These are phyloP conservation scores for Acipenser transmontanus DNA, from an alignment of 2,797 vertebrate genomes.

Conservation along the genomic window DNA sequence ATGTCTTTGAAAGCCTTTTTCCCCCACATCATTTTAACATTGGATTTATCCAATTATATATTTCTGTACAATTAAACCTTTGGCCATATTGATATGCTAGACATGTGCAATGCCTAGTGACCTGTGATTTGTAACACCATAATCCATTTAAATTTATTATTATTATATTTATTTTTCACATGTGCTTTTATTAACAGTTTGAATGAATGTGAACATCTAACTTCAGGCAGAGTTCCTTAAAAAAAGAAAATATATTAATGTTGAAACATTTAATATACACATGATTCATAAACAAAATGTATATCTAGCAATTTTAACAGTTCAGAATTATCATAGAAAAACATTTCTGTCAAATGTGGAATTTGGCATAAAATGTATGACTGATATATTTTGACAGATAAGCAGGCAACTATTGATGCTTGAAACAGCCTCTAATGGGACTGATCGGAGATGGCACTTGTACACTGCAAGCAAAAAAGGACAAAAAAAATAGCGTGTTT, in stretches of 20 bases:
- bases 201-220: no score
- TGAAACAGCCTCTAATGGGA: conserved; percentile 15
- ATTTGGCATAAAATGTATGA: conserved; percentile 12
- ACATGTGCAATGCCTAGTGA: conserved; percentile 6
- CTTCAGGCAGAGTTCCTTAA: no score
- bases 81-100: not conserved
- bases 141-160: no score
- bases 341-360: conserved; percentile 3
- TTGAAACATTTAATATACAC: no score
- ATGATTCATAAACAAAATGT: no score
- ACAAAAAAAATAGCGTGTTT: not conserved
- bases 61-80: conserved; percentile 13
- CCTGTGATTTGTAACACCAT: conserved; percentile 3
- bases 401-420: conserved; percentile 18
- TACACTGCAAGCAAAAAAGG: conserved; percentile 5
- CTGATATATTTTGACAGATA: conserved; percentile 17
- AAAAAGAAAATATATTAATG: no score
- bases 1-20: no score
- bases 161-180: no score
- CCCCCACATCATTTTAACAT: not conserved
- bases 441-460: conserved; percentile 4
- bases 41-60: not conserved
- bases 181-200: no score
- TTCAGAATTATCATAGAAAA: conserved; percentile 1
- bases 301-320: no score